Evolutionary conservation across 2,797 vertebrate genomes (phyloP).

Genomic region (Jordanella pulchra): DNA sequence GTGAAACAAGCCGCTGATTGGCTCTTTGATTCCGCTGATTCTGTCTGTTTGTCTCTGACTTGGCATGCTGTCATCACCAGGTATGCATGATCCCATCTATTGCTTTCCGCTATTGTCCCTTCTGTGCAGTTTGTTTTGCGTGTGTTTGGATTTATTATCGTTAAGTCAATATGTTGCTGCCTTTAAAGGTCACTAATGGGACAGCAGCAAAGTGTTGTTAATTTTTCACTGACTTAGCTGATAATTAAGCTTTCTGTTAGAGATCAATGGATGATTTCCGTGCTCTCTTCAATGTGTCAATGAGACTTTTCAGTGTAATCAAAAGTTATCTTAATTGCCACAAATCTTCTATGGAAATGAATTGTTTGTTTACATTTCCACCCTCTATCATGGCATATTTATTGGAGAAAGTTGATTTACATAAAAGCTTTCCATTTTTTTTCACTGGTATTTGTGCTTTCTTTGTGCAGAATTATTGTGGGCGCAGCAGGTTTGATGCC

Average conservation of each 20-base stretch:
- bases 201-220: not conserved
- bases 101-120: slow-evolving; percentile 1
- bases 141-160: not conserved
- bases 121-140: not conserved
- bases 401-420: not conserved
- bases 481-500: slow-evolving; percentile 68
- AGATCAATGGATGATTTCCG: not conserved
- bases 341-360: not conserved
- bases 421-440: not conserved
- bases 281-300: not conserved
- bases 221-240: not conserved
- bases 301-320: too few species aligned
- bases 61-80: slow-evolving; percentile 66
- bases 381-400: not conserved
- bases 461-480: slow-evolving; percentile 56
- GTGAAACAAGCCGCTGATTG: not conserved
- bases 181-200: not conserved
- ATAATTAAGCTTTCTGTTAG: not conserved
- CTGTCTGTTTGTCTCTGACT: slow-evolving; percentile 24
- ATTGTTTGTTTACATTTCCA: not conserved
- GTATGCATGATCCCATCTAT: slow-evolving; percentile 51
- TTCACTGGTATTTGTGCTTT: not conserved
- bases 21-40: slow-evolving; percentile 9
- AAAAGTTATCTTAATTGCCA: not conserved
- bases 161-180: not conserved